Evolutionary conservation across 2,113 vertebrate genomes (phyloP).

Genomic region (Gasterosteus nipponicus): DNA sequence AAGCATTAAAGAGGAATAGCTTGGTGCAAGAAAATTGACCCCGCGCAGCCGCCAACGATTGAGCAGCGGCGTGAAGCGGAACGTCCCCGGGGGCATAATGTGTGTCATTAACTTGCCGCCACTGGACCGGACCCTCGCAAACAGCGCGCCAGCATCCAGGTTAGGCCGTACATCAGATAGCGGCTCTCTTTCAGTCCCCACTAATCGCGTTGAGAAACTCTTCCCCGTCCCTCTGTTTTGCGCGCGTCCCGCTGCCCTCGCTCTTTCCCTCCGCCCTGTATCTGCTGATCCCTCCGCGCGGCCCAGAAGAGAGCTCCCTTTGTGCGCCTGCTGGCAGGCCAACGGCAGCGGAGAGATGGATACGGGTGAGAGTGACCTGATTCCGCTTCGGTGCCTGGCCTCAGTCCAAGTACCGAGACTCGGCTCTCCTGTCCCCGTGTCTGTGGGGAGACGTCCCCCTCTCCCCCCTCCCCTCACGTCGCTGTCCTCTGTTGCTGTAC

Average conservation of each 20-base stretch:
- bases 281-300: slow-evolving; percentile 67
- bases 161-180: slow-evolving; percentile 74
- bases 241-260: slow-evolving; percentile 48
- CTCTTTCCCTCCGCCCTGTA: slow-evolving; percentile 56
- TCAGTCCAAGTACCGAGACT: slow-evolving; percentile 63
- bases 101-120: slow-evolving; percentile 64
- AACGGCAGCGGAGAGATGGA: slow-evolving; percentile 72
- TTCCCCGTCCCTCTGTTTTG: slow-evolving; percentile 28
- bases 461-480: slow-evolving; percentile 8
- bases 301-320: slow-evolving; percentile 77
- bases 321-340: slow-evolving; percentile 74
- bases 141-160: slow-evolving; percentile 52
- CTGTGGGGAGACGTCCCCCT: slow-evolving; percentile 40
- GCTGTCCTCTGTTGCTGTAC: slow-evolving; percentile 20
- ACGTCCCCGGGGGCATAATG: slow-evolving; percentile 36
- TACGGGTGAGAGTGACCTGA: slow-evolving; percentile 80
- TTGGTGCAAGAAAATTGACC: slow-evolving; percentile 31
- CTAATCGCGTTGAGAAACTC: slow-evolving; percentile 72
- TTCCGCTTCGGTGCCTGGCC: slow-evolving; percentile 75
- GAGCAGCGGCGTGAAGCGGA: slow-evolving; percentile 38
- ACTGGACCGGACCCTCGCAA: slow-evolving; percentile 47
- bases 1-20: slow-evolving; percentile 15
- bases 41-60: slow-evolving; percentile 15
- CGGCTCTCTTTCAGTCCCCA: slow-evolving; percentile 64
- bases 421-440: slow-evolving; percentile 48